phyloP scores from a whole-genome alignment of 2,797 vertebrate species.

The Sebastes jordani region DNA sequence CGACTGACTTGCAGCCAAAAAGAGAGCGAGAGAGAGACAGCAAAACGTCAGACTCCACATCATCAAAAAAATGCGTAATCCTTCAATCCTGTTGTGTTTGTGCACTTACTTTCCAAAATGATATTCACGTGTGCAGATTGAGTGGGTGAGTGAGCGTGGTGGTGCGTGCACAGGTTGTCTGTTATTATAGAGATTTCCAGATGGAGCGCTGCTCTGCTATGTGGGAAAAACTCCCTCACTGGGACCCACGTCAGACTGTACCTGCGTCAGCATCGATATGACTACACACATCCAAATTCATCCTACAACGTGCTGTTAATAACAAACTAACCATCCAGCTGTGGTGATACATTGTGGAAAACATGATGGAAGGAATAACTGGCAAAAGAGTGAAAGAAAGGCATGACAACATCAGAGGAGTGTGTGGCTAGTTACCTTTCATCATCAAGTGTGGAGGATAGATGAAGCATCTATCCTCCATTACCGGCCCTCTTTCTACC shows the following conservation, averaged over 20 bases:
- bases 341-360: background rate
- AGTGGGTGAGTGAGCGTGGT: background rate
- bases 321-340: background rate
- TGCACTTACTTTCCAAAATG: background rate
- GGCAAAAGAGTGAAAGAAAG: background rate
- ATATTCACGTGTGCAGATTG: background rate
- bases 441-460: background rate
- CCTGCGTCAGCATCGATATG: background rate
- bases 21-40: background rate
- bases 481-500: background rate
- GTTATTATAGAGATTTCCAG: slow-evolving; percentile 49
- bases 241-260: slow-evolving; percentile 3
- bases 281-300: slow-evolving; percentile 1
- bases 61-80: background rate
- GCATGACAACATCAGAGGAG: background rate
- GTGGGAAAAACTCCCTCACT: slow-evolving; percentile 25
- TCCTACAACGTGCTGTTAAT: background rate
- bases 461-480: background rate
- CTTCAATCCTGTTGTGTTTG: background rate
- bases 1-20: background rate
- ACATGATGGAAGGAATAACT: background rate
- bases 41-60: background rate
- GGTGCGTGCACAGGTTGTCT: slow-evolving; percentile 16
- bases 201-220: slow-evolving; percentile 28
- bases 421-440: background rate